A percentile compares a stretch with the other conserved stretches of the same genome.
phyloP scores from a whole-genome alignment of 1,140 invertebrate species.

The Drosophila prosaltans region DNA sequence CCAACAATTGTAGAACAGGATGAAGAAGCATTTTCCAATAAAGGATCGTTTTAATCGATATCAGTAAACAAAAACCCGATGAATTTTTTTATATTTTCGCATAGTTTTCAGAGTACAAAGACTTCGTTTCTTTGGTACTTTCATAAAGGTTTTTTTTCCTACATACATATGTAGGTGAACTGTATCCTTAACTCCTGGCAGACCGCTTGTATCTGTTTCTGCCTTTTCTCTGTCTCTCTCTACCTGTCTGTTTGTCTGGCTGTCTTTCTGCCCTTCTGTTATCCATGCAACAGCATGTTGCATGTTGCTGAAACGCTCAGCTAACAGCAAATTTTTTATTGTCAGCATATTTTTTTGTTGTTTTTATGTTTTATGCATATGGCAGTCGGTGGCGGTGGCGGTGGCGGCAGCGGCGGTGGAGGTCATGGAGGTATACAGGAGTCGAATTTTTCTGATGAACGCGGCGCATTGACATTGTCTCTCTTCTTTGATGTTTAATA shows the following conservation, averaged over 20 bases:
- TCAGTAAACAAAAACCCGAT: no score
- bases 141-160: not conserved
- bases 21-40: no score
- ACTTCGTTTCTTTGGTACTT: constrained; percentile 1
- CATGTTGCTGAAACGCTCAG: constrained; percentile 73
- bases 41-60: no score
- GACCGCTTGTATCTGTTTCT: not conserved
- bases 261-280: constrained; percentile 52
- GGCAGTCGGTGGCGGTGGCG: not conserved
- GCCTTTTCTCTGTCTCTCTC: not conserved
- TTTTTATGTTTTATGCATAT: constrained; percentile 68
- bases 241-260: not conserved
- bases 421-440: not conserved
- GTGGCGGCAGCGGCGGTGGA: not conserved
- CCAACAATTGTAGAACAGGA: no score
- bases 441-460: constrained; percentile 54
- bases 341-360: constrained; percentile 70
- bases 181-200: constrained; percentile 33
- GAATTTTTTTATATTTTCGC: no score
- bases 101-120: not conserved
- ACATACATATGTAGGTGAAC: constrained; percentile 42
- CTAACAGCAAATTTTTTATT: constrained; percentile 73
- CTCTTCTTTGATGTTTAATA: constrained; percentile 70
- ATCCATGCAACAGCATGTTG: constrained; percentile 75
- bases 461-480: constrained; percentile 70